phyloP scores from a whole-genome alignment of 2,888 invertebrate species.

The Orthosia incerta region DNA sequence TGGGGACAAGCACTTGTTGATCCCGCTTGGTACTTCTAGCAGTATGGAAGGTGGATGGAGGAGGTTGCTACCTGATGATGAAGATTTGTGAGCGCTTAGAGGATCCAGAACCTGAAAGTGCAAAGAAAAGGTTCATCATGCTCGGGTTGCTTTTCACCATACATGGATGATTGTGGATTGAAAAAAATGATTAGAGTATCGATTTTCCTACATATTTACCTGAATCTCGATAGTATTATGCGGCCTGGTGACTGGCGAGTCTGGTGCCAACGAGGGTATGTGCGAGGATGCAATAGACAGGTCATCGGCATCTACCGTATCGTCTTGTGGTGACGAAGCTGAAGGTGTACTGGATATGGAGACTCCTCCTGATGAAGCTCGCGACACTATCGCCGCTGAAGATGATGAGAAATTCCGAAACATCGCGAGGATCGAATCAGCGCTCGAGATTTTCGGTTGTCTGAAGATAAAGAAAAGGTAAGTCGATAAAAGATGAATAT shows the following conservation, averaged over 20 bases:
- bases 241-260: slow-evolving; percentile 91
- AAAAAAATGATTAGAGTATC: neutral
- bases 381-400: slow-evolving; percentile 91
- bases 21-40: slow-evolving; percentile 94
- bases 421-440: slow-evolving; percentile 95
- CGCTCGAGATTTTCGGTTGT: slow-evolving; percentile 93
- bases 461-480: slow-evolving; percentile 71
- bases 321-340: slow-evolving; percentile 94
- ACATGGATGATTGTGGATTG: neutral
- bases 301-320: slow-evolving; percentile 93
- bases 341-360: slow-evolving; percentile 94
- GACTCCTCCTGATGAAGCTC: slow-evolving; percentile 92
- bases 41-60: slow-evolving; percentile 94
- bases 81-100: slow-evolving; percentile 92
- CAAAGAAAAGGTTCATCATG: slow-evolving; percentile 43
- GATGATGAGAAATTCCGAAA: slow-evolving; percentile 94
- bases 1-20: slow-evolving; percentile 95
- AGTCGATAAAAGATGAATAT: neutral
- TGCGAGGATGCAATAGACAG: slow-evolving; percentile 93
- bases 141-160: slow-evolving; percentile 4
- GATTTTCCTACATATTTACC: slow-evolving; percentile 69
- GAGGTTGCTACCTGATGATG: slow-evolving; percentile 91
- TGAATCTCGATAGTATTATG: slow-evolving; percentile 88
- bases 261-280: slow-evolving; percentile 90
- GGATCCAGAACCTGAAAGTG: slow-evolving; percentile 92